Base-by-base conservation (phyloP, 2,113 vertebrate species). In the Eublepharis macularius region DNA sequence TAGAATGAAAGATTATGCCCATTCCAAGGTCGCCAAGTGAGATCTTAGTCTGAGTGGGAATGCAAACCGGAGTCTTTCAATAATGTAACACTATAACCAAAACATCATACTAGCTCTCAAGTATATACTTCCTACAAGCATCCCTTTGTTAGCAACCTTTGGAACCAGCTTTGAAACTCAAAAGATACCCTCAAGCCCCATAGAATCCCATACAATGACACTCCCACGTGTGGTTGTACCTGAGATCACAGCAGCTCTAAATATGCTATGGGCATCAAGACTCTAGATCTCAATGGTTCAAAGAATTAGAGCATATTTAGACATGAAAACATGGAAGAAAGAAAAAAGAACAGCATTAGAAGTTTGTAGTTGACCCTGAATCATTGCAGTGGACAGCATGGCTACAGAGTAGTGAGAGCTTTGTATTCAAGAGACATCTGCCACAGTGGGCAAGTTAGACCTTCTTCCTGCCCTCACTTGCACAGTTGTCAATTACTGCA, bases 401-500 rank as follows among this genome's bases (percentile, higher is more conserved):
- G 84, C 89, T 88, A 0, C 0, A 32, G 76, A 57, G 70, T 29
- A 57, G 70, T 29, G 54, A 41, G 51, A 82, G 74, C 34, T 93
- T 78, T 83, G n/a, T 80, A 47, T 80, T 85, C 86, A 80, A 78
- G 2, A 86, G 2, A 86, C 76, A 70, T 91, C 76, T 45, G 76
- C 36, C 39, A 36, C 11, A 36, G 45, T 34, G 39, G 45, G 49
- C 70, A 87, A 70, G 10, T 73, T 41, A 73, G 89, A 84, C 89
- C 83, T 41, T n/a, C 76, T 89, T 85, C 79, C 79, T 90, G 89
- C 24, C 78, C 70, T 92, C 74, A 26, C 26, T 43, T 89, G 86
- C 77, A 83, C 86, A 93, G 85, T 90, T 92, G 88, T 85, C 88
- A 87, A 92, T 92, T 90, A 83, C 5, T 83, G 81, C 41, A 14